These are phyloP conservation scores for Halichondria panicea DNA, from an alignment of 37 sponge, comb jelly and placozoan genomes.

Conservation along the genomic window DNA sequence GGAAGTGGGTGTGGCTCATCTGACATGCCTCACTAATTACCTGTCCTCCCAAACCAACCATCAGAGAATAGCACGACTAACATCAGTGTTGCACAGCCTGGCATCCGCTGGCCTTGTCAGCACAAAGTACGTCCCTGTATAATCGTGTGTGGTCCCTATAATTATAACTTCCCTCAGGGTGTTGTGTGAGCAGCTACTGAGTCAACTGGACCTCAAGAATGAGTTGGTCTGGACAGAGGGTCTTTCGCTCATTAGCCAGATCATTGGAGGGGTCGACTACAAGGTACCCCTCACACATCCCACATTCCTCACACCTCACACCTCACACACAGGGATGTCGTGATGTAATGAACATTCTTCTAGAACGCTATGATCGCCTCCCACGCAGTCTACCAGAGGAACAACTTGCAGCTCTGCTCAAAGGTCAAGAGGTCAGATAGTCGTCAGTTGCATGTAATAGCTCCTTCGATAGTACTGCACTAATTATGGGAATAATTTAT, in stretches of 20 bases:
- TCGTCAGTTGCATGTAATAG: no score
- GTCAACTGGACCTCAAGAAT: constrained; percentile 35
- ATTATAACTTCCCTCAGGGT: constrained; percentile 8
- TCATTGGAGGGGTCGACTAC: constrained; percentile 55
- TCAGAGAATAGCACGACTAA: constrained; percentile 20
- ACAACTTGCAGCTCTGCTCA: constrained; percentile 28
- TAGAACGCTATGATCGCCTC: constrained; percentile 55
- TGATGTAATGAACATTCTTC: constrained; percentile 60
- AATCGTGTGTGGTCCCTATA: not conserved
- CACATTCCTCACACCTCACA: no score
- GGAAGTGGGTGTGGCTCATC: not conserved
- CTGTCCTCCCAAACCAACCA: constrained; percentile 39
- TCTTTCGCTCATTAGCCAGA: constrained; percentile 15
- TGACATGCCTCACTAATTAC: not conserved
- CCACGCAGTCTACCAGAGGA: constrained; percentile 41
- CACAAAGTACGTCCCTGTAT: constrained; percentile 4
- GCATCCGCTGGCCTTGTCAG: constrained; percentile 10
- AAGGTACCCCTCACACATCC: constrained; percentile 22
- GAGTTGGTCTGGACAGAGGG: constrained; percentile 54
- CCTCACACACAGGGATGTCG: constrained; percentile 55
- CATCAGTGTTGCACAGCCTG: constrained; percentile 1
- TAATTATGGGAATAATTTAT: no score
- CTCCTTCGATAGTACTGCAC: no score
- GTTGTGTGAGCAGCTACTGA: constrained; percentile 56
- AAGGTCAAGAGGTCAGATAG: constrained; percentile 48